Evolutionary conservation across 2,797 vertebrate species (phyloP).

Genomic region (Molossus alvarezi): DNA sequence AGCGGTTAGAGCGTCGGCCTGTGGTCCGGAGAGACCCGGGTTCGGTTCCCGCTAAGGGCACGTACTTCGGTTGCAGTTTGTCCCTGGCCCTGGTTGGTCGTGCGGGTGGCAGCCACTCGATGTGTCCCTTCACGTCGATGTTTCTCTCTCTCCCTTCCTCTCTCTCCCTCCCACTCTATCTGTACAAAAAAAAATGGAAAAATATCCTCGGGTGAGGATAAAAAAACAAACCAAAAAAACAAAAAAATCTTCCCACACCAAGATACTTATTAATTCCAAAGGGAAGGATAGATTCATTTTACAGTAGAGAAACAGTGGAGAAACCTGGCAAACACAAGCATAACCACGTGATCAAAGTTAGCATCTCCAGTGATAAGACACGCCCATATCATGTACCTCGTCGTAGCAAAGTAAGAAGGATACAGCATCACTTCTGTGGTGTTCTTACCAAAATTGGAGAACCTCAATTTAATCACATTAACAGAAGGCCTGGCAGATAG

Average conservation of each 20-base stretch:
- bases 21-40: too few relatives aligned
- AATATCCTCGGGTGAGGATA: too few relatives aligned
- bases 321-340: not conserved
- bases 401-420: not conserved
- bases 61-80: too few relatives aligned
- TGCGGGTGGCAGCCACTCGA: too few relatives aligned
- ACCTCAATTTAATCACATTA: not conserved
- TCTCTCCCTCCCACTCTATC: too few relatives aligned
- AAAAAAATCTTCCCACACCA: not conserved
- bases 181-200: too few relatives aligned
- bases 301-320: not conserved
- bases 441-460: not conserved
- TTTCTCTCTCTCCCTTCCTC: too few relatives aligned
- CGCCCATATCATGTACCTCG: not conserved
- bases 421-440: not conserved
- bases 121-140: too few relatives aligned
- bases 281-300: not conserved
- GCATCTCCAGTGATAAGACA: not conserved
- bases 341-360: constrained; percentile 13
- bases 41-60: too few relatives aligned
- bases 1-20: too few relatives aligned
- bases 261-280: constrained; percentile 17
- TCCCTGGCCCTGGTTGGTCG: too few relatives aligned
- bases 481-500: not conserved
- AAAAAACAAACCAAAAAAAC: too few relatives aligned